These are phyloP conservation scores for Pseudomyrmex gracilis DNA, from an alignment of 1,140 invertebrate species.

Conservation along the genomic window DNA sequence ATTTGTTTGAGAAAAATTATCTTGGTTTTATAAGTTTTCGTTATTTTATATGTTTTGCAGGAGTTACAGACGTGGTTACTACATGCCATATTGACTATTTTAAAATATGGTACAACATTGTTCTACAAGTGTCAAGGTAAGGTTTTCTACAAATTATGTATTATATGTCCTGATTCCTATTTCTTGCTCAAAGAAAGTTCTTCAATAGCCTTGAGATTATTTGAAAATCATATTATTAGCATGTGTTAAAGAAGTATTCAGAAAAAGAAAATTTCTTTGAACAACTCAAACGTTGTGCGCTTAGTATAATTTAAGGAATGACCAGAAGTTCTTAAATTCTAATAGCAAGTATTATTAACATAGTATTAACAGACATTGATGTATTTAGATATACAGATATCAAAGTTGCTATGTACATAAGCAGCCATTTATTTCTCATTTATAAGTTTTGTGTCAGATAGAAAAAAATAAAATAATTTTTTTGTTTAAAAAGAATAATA, in stretches of 20 bases:
- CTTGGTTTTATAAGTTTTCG: conserved; percentile 19
- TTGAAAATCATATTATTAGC: too few species aligned
- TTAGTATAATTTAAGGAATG: conserved; percentile 25
- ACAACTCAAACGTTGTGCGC: conserved; percentile 3
- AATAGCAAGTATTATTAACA: neutral
- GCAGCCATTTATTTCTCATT: neutral
- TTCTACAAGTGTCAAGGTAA: conserved; percentile 79
- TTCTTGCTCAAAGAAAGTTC: conserved; percentile 59
- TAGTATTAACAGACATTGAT: neutral
- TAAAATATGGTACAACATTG: conserved; percentile 72
- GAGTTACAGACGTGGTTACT: conserved; percentile 84
- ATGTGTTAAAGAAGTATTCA: neutral
- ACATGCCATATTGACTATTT: conserved; percentile 85
- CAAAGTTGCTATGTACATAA: neutral
- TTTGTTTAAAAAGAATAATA: conserved; percentile 1
- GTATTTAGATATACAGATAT: neutral
- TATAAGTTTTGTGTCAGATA: too few species aligned
- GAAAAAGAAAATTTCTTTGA: conserved; percentile 42
- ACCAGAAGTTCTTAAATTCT: conserved; percentile 12
- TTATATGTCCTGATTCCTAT: neutral
- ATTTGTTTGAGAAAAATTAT: neutral
- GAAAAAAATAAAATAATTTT: too few species aligned
- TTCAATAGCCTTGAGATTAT: neutral
- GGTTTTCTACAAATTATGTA: conserved; percentile 69
- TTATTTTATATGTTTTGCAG: conserved; percentile 72